Evolutionary conservation across 2,113 vertebrate genomes (phyloP).

Genomic region (Menura novaehollandiae): DNA sequence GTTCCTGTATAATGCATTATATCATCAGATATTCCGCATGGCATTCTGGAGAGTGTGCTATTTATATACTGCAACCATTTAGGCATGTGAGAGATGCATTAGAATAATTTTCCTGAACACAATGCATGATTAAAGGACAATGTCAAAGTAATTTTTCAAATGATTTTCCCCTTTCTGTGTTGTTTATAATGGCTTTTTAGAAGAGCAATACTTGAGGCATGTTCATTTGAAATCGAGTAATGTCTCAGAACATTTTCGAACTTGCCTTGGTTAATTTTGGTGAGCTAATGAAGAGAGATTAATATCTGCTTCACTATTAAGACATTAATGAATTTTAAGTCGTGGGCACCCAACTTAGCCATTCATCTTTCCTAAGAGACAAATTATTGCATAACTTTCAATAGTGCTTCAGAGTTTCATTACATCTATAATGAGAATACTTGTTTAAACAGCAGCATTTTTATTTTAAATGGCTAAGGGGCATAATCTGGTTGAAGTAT

Average conservation of each 20-base stretch:
- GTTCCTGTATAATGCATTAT: neutral
- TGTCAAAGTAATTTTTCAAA: constrained; percentile 49
- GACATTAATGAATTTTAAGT: constrained; percentile 85
- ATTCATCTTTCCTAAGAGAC: constrained; percentile 83
- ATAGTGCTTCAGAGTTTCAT: constrained; percentile 78
- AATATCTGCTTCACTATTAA: constrained; percentile 79
- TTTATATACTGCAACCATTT: constrained; percentile 1
- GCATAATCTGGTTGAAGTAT: constrained; percentile 1
- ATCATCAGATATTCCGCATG: neutral
- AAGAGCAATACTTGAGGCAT: constrained; percentile 23
- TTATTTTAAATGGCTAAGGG: constrained; percentile 30
- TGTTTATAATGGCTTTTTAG: constrained; percentile 33
- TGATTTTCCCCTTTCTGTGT: neutral
- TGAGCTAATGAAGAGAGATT: constrained; percentile 69
- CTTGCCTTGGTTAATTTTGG: constrained; percentile 54
- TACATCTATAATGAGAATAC: constrained; percentile 69
- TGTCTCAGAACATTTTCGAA: constrained; percentile 51
- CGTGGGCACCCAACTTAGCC: constrained; percentile 74
- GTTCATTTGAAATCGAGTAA: constrained; percentile 45
- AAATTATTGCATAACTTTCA: constrained; percentile 89
- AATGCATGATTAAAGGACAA: constrained; percentile 49
- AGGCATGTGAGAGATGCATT: neutral
- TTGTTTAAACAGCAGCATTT: constrained; percentile 62
- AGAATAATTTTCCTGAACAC: constrained; percentile 31
- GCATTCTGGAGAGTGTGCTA: neutral